Evolutionary conservation across 2,113 vertebrate genomes (phyloP), one percentile per base, ranked within the genome.

Genomic region (Chaetodon auriga): DNA sequence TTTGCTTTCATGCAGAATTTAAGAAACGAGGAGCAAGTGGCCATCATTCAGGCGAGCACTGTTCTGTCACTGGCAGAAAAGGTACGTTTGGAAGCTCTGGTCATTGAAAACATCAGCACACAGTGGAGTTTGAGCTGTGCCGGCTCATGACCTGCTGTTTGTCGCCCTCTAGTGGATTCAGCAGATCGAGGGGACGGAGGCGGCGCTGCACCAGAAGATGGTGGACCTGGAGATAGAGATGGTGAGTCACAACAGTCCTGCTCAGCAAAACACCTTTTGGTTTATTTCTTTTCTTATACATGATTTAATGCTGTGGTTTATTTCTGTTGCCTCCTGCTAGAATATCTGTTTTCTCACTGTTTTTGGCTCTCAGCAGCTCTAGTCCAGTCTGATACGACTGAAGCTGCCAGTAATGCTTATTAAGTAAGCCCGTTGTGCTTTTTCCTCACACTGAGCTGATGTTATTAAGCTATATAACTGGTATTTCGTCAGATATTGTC

Each of bases 151-250:
- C 92, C 57, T 78, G 55, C 0, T 74, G 5, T 92, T 93, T 72
- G 92, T 89, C 80, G 51, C 65, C 83, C 66, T 90, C 9, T 94
- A 99, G 99, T 99, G 98, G 98, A 99, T 99, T 74, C 98, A 99
- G 73, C 98, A 99, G 93, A 99, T 99, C 8, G 99, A 99, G 92
- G 99, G 98, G 68, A 99, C 98, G 11, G 99, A 99, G 89, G 97
- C 97, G 45, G 97, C 98, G 21, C 91, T 99, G 73, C 99, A 99
- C 92, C 98, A 99, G 94, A 99, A 99, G 91, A 99, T 99, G 99
- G 96, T 99, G 90, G 99, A 99, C 91, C 64, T 99, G 81, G 97
- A 99, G 89, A 97, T 98, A 74, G 99, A 99, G 89, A 99, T 99
- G 99, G 99, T 99, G 82, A 92, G 96, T 54, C 38, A 38, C 43